A percentile compares a stretch with the other conserved stretches of the same genome.
These are phyloP conservation scores for Gastrophysa polygoni DNA, from an alignment of 2,888 invertebrate genomes.

Conservation along the genomic window DNA sequence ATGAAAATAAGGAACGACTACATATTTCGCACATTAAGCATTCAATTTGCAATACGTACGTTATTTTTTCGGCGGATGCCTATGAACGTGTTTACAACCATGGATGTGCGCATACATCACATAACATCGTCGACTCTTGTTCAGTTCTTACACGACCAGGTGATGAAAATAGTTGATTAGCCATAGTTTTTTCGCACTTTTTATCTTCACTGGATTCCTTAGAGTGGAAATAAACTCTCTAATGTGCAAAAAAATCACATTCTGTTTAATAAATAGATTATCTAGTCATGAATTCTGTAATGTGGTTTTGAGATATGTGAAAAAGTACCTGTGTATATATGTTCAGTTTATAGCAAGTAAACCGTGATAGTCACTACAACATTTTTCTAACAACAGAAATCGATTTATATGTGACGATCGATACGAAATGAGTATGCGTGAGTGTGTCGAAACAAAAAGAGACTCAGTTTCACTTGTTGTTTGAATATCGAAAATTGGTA, in stretches of 20 bases:
- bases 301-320: not conserved
- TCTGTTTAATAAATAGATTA: not conserved
- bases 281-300: not conserved
- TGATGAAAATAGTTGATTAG: not conserved
- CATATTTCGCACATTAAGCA: conserved; percentile 27
- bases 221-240: not conserved
- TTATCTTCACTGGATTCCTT: not conserved
- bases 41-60: conserved; percentile 23
- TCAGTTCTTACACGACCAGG: not conserved
- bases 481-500: too few relatives aligned
- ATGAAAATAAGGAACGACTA: conserved; percentile 25
- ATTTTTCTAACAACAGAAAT: too few relatives aligned
- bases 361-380: too few relatives aligned
- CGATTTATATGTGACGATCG: too few relatives aligned
- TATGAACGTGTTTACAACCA: conserved; percentile 13
- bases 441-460: too few relatives aligned
- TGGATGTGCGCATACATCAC: conserved; percentile 13
- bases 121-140: conserved; percentile 11
- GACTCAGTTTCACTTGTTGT: too few relatives aligned
- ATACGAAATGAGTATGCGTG: too few relatives aligned
- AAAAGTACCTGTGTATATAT: too few relatives aligned
- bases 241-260: not conserved
- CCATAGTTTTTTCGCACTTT: not conserved
- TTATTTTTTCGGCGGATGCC: conserved; percentile 21
- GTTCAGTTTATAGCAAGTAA: too few relatives aligned